These are phyloP conservation scores for Haplotaxodon microlepis DNA, from an alignment of 2,113 vertebrate genomes.

Conservation along the genomic window DNA sequence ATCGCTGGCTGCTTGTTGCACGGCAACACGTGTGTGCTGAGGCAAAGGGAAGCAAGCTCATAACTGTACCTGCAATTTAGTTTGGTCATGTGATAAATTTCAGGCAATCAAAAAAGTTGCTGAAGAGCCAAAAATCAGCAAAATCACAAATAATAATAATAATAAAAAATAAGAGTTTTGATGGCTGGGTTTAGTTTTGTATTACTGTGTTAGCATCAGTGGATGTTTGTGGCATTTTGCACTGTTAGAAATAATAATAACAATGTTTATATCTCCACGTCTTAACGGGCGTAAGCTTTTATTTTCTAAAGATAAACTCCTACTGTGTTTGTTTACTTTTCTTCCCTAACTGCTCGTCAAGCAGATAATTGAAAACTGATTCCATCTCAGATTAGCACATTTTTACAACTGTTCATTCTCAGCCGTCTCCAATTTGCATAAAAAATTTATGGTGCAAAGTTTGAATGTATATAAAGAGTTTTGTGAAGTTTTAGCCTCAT, in stretches of 20 bases:
- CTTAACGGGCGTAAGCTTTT: rapidly evolving
- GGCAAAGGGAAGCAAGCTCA: neutral
- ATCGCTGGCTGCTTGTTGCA: too few relatives aligned
- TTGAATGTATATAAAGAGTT: neutral
- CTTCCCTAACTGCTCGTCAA: neutral
- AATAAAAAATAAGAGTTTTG: neutral
- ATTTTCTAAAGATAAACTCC: neutral
- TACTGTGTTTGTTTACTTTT: neutral
- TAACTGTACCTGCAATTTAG: rapidly evolving
- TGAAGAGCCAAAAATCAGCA: neutral
- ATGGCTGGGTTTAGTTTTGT: neutral
- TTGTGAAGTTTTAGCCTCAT: neutral
- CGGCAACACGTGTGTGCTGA: neutral
- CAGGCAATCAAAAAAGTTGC: neutral
- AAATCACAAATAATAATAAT: neutral
- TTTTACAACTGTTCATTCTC: rapidly evolving
- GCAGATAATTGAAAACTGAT: neutral
- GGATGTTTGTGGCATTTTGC: neutral
- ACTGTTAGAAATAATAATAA: neutral
- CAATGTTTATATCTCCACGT: neutral
- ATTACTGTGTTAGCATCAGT: neutral
- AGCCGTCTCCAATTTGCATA: neutral
- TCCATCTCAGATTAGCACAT: neutral
- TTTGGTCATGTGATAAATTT: neutral
- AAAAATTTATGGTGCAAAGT: neutral